Base-by-base conservation (phyloP, 2,797 vertebrate genomes). In the Cuniculus paca region DNA sequence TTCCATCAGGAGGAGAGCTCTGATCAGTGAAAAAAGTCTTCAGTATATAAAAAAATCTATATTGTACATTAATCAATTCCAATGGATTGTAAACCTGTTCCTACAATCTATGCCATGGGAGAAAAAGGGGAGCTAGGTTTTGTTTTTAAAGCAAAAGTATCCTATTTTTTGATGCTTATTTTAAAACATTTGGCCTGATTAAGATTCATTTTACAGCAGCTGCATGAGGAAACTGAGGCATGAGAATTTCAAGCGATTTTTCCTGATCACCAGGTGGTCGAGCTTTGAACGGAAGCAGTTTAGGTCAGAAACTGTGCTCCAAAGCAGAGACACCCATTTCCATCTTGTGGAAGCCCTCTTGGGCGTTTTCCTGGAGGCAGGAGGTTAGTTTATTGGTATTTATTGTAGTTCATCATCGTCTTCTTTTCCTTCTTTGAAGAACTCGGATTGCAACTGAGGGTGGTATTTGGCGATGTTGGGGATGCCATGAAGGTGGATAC, bases 401-500 rank as follows among this genome's bases (percentile, higher is more conserved):
- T 74, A 84, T 58, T 77, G 20, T 6, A 34, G 85, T 45, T 97
- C 90, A 60, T 70, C 72, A 65, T n/a, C 56, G 31, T 16, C 61
- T 65, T 60, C 7, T 78, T 86, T 95, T 95, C 70, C 93, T 95
- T 96, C 81, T 90, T 91, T 45, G 78, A 83, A 74, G 90, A 83
- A 84, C 83, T 92, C 65, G 83, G 36, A 16, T 56, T 90, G 74
- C n/a, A 61, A 42, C 70, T 94, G 92, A 42, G 68, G 90, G 91
- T 95, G 81, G 90, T 50, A 95, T 96, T 91, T 78, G 88, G 78
- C 95, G 93, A 91, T 93, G 87, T n/a, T 82, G 77, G 82, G 90
- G 90, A 89, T 58, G 84, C 84, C 52, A 16, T 61, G 70, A 39
- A 68, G 82, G 58, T 31, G 16, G 4, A 58, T 34, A 5, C 54